These are phyloP conservation scores for Rhizomys pruinosus DNA, from an alignment of 2,113 vertebrate genomes.

Conservation along the genomic window DNA sequence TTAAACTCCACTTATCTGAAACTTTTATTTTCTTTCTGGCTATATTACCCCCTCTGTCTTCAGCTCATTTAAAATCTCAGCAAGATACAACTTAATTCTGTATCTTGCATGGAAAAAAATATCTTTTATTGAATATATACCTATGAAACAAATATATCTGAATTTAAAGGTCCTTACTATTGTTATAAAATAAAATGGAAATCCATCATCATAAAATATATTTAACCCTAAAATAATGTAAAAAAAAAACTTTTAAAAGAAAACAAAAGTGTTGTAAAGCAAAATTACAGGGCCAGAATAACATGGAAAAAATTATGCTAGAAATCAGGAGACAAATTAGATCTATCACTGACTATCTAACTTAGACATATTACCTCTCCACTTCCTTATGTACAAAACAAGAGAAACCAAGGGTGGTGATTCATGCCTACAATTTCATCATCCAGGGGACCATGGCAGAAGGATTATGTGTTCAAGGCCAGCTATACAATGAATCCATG, in stretches of 20 bases:
- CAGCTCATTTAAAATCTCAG: conserved; percentile 41
- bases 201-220: conserved; percentile 34
- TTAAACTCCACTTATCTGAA: conserved; percentile 22
- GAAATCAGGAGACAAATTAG: background rate
- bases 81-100: conserved; percentile 1
- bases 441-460: background rate
- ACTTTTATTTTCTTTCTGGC: conserved; percentile 19
- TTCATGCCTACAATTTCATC: background rate
- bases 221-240: background rate
- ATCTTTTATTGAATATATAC: background rate
- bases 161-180: conserved; percentile 43
- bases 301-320: background rate
- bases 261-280: conserved; percentile 25
- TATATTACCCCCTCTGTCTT: background rate
- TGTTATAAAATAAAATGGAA: conserved; percentile 33
- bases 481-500: background rate
- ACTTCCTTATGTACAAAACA: conserved; percentile 15
- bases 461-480: background rate
- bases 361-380: conserved; percentile 5
- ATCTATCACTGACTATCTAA: background rate
- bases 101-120: conserved; percentile 24
- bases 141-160: background rate
- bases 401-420: background rate
- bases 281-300: conserved; percentile 41
- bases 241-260: conserved; percentile 12